These are phyloP conservation scores for Rhinogobio ventralis DNA, from an alignment of 2,797 vertebrate genomes.

Conservation along the genomic window DNA sequence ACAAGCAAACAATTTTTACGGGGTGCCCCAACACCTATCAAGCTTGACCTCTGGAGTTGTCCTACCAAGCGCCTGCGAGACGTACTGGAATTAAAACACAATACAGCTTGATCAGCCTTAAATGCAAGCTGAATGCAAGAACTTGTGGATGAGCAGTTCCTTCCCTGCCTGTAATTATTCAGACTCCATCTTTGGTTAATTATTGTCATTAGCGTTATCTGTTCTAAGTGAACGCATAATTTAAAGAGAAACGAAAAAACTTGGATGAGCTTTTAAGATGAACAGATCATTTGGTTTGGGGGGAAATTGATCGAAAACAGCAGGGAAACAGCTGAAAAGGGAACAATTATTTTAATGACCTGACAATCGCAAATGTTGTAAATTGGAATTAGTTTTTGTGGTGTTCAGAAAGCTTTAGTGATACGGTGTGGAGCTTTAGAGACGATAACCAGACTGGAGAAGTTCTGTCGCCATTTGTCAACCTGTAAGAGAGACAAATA, in stretches of 20 bases:
- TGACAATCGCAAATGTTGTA: conserved; percentile 93
- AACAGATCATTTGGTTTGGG: conserved; percentile 94
- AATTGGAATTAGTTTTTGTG: conserved; percentile 91
- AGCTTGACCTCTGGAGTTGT: conserved; percentile 65
- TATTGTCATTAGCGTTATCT: conserved; percentile 97
- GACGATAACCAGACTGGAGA: conserved; percentile 69
- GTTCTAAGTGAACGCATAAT: conserved; percentile 91
- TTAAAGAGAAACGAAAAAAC: conserved; percentile 78
- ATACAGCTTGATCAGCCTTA: conserved; percentile 80
- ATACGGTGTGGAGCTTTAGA: conserved; percentile 76
- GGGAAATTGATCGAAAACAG: conserved; percentile 92
- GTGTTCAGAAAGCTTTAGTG: conserved; percentile 78
- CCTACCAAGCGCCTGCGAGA: conserved; percentile 69
- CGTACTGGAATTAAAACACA: conserved; percentile 74
- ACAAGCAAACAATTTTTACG: conserved; percentile 59
- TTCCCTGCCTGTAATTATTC: conserved; percentile 91
- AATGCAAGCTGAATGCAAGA: conserved; percentile 73
- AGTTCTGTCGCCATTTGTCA: conserved; percentile 54
- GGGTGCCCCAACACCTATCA: conserved; percentile 68
- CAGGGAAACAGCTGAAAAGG: conserved; percentile 95
- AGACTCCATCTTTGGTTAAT: conserved; percentile 97
- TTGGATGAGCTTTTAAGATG: conserved; percentile 86
- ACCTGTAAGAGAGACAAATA: conserved; percentile 31
- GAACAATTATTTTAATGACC: conserved; percentile 99
- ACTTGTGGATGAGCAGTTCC: conserved; percentile 79